Conservation (phyloP, 2,888 invertebrate genomes). For the Galerucella calmariensis region DNA sequence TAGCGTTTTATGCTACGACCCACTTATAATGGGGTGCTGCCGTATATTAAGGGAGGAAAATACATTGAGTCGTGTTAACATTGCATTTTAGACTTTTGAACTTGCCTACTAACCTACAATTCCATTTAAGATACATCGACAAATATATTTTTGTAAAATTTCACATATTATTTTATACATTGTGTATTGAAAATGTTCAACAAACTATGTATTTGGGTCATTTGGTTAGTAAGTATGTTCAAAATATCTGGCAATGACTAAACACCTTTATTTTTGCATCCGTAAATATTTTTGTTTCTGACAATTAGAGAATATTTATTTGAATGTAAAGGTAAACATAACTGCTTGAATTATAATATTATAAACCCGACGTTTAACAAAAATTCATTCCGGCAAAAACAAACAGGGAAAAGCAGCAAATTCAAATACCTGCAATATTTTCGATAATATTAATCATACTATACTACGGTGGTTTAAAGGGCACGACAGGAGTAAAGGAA, state of each 20-base stretch:
- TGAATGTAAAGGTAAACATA: conserved; percentile 20
- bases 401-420: neutral
- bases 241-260: conserved; percentile 6
- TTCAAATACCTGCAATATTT: too few species aligned
- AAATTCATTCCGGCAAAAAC: conserved; percentile 7
- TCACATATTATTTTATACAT: neutral
- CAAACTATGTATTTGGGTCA: neutral
- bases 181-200: neutral
- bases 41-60: conserved; percentile 29
- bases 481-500: too few species aligned
- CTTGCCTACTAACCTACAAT: conserved; percentile 31
- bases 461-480: too few species aligned
- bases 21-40: conserved; percentile 33
- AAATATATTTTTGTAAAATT: neutral
- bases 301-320: conserved; percentile 23
- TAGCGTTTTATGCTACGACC: conserved; percentile 35
- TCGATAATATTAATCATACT: too few species aligned
- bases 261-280: conserved; percentile 21
- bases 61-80: conserved; percentile 22
- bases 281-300: conserved; percentile 21
- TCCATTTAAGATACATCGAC: neutral
- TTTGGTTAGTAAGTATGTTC: neutral
- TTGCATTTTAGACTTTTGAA: conserved; percentile 20
- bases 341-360: conserved; percentile 21
- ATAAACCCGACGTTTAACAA: conserved; percentile 5